Evolutionary conservation across 2,888 invertebrate genomes (phyloP), one percentile per base, ranked within the genome.

Genomic region (Chromoteleia sp.): DNA sequence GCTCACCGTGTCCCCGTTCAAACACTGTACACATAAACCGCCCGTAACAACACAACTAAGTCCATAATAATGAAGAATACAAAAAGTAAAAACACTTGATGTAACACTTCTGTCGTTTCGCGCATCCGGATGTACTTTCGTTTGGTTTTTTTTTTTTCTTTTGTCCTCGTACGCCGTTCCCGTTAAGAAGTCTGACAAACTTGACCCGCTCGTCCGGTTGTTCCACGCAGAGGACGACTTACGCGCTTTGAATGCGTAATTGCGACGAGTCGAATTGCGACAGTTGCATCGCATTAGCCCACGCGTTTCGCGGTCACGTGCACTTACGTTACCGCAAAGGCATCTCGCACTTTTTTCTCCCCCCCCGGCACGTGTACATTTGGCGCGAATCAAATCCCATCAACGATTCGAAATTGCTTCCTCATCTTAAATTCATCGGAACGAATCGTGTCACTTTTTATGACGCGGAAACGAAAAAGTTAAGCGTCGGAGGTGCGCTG

Each of bases 201-300:
- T 65, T 76, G 76, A 73, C 63, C 73, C 8, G 58, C 15, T 45
- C 33, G 43, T 33, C 29, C 45, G 36, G 41, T 74, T 54, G 65
- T 48, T 59, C 58, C 45, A 43, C 41, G 19, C 33, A n/a, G 15
- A 75, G 70, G 50, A 81, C 65, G 61, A 74, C 61, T 75, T 78
- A 78, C 73, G 63, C 45, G 68, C 36, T 76, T 68, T 59, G 78
- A 80, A 83, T 81, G 14, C 54, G 48, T 79, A 79, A 81, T 81
- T 76, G 59, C 70, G 61, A 75, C 67, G 63, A 56, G 5, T 50
- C 50, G 56, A 68, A 68, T 83, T 81, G 79, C 75, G 81, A 83
- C 81, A 75, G 79, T 83, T 83, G 74, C 83, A 81, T 81, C 58
- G 58, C 67, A 78, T 81, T 81, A 77, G 58, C 58, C 75, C 76